Evolutionary conservation across 2,888 invertebrate genomes (phyloP).

Genomic region (Acanthopleura granulata): DNA sequence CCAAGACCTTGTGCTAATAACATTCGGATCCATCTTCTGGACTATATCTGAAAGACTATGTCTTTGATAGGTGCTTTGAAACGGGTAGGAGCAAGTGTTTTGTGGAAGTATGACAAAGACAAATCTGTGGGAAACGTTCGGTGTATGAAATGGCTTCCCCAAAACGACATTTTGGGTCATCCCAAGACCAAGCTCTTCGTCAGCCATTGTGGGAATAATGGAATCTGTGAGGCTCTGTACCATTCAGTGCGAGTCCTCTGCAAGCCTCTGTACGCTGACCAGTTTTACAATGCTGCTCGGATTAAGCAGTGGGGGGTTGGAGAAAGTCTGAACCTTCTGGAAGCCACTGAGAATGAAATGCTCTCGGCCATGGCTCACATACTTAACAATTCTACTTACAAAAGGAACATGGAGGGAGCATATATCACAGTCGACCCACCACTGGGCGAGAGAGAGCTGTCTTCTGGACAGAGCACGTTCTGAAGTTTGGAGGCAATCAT

Average conservation of each 20-base stretch:
- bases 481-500: no score
- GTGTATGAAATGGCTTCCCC: slow-evolving; percentile 39
- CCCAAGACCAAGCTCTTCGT: slow-evolving; percentile 40
- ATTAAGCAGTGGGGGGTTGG: slow-evolving; percentile 14
- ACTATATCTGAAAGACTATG: slow-evolving; percentile 20
- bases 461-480: no score
- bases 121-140: slow-evolving; percentile 29
- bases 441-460: no score
- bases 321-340: no score
- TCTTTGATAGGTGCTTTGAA: neutral
- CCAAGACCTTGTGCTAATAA: slow-evolving; percentile 38
- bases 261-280: slow-evolving; percentile 41
- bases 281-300: slow-evolving; percentile 32
- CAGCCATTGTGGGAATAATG: slow-evolving; percentile 46
- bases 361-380: no score
- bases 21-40: slow-evolving; percentile 34
- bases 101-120: slow-evolving; percentile 28
- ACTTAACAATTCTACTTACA: no score
- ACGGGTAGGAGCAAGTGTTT: neutral
- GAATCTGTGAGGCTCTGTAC: slow-evolving; percentile 46
- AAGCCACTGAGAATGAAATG: no score
- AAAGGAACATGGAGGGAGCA: no score
- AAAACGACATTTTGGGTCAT: slow-evolving; percentile 45
- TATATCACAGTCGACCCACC: no score
- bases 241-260: slow-evolving; percentile 46